These are phyloP conservation scores for Argyresthia goedartella DNA, from an alignment of 2,888 invertebrate species.

Conservation along the genomic window DNA sequence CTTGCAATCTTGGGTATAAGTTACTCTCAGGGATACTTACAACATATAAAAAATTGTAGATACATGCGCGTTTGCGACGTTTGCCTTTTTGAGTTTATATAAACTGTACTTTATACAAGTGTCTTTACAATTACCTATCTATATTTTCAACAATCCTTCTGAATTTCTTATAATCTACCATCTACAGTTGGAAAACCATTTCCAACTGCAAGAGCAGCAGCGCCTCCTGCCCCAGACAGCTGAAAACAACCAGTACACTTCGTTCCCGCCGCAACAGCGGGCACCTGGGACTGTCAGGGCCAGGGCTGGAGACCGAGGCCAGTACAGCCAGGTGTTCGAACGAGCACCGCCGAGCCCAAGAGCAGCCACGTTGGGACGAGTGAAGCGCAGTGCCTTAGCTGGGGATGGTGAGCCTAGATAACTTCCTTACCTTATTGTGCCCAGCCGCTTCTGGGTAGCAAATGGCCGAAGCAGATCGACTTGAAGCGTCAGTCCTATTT, in stretches of 20 bases:
- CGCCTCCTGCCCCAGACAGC: constrained; percentile 51
- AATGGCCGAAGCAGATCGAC: too few species aligned
- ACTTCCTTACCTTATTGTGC: neutral
- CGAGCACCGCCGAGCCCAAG: constrained; percentile 68
- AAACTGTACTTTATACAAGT: too few species aligned
- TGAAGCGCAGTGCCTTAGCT: constrained; percentile 48
- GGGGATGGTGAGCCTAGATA: constrained; percentile 20
- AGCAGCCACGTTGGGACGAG: constrained; percentile 51
- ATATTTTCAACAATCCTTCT: too few species aligned
- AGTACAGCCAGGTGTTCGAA: constrained; percentile 69
- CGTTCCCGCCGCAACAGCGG: constrained; percentile 51
- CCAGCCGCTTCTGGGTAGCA: too few species aligned
- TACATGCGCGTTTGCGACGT: too few species aligned
- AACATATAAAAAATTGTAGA: too few species aligned
- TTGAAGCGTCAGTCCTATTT: too few species aligned
- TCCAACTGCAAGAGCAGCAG: constrained; percentile 63
- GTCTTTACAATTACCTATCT: too few species aligned
- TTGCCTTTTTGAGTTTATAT: too few species aligned
- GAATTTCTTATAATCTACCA: neutral
- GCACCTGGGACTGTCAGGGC: constrained; percentile 49
- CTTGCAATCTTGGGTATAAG: too few species aligned
- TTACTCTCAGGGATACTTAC: too few species aligned
- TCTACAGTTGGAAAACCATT: constrained; percentile 52
- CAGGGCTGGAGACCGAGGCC: constrained; percentile 55
- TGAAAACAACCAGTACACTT: constrained; percentile 59